These are phyloP conservation scores for Odontamblyopus rebecca DNA, from an alignment of 2,797 vertebrate species.

Conservation along the genomic window DNA sequence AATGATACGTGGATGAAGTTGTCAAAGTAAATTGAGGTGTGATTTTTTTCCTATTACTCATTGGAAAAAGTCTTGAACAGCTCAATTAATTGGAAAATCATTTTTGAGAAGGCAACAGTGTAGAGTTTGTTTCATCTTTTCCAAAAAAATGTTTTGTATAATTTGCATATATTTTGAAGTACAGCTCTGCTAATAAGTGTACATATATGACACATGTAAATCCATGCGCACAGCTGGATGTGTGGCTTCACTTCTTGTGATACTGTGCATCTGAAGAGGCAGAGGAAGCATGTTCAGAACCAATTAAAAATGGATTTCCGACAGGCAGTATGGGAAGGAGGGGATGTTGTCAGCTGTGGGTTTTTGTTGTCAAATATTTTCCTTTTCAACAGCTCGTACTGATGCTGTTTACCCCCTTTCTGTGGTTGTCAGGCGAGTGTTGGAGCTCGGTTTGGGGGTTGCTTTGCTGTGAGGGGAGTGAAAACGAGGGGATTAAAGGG, in stretches of 20 bases:
- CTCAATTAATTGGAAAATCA: not conserved
- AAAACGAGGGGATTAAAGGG: conserved; percentile 38
- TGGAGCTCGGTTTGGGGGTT: conserved; percentile 22
- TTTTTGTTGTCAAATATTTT: conserved; percentile 69
- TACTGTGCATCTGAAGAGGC: conserved; percentile 5
- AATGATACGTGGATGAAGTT: conserved; percentile 4
- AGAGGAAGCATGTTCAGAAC: conserved; percentile 39
- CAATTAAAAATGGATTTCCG: conserved; percentile 64
- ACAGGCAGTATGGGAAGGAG: conserved; percentile 45
- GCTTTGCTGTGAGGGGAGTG: conserved; percentile 9
- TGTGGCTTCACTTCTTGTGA: not conserved
- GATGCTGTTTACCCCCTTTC: conserved; percentile 46
- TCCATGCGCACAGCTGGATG: not conserved
- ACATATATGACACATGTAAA: conserved; percentile 14
- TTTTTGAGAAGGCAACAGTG: not conserved
- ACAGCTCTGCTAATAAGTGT: conserved; percentile 1
- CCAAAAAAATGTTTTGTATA: not conserved
- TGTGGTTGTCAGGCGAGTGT: conserved; percentile 49
- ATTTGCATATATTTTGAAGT: not conserved
- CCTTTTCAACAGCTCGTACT: conserved; percentile 28
- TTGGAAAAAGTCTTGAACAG: not conserved
- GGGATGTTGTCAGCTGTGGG: conserved; percentile 57
- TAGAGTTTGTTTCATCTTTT: not conserved
- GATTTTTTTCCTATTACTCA: conserved; percentile 1
- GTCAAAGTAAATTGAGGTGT: conserved; percentile 2